These are phyloP conservation scores for Sarcophaga carnaria DNA, from an alignment of 2,888 invertebrate genomes.

Conservation along the genomic window DNA sequence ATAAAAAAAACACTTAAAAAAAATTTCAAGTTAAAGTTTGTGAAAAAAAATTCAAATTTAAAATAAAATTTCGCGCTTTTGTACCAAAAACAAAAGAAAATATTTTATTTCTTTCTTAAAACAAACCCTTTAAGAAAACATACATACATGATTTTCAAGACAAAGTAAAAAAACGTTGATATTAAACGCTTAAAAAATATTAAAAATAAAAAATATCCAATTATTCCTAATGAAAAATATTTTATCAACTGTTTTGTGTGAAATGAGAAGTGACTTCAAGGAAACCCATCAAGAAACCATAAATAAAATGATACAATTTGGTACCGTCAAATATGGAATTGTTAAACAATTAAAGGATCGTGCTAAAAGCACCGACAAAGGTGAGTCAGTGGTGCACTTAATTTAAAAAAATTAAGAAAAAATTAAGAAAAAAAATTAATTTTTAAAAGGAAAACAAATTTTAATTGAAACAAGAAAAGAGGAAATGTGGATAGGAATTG, in stretches of 20 bases:
- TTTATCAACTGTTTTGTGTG: conserved; percentile 79
- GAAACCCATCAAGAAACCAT: conserved; percentile 82
- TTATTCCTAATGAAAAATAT: conserved; percentile 78
- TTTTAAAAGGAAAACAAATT: too few relatives aligned
- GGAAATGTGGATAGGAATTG: too few relatives aligned
- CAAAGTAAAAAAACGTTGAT: too few relatives aligned
- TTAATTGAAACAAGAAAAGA: too few relatives aligned
- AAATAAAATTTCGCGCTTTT: too few relatives aligned
- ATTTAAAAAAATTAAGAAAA: background rate
- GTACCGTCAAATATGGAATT: conserved; percentile 86
- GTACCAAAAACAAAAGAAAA: too few relatives aligned
- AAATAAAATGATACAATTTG: conserved; percentile 85
- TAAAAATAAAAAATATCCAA: background rate
- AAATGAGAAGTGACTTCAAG: conserved; percentile 82
- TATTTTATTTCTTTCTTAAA: too few relatives aligned
- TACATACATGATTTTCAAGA: too few relatives aligned
- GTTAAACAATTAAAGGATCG: conserved; percentile 83
- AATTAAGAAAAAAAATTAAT: conserved; percentile 10
- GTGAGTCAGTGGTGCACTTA: conserved; percentile 73
- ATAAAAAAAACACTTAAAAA: background rate
- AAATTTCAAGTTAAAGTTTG: background rate
- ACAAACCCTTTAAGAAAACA: too few relatives aligned
- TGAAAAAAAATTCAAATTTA: too few relatives aligned
- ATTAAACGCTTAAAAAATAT: background rate
- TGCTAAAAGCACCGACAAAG: conserved; percentile 80